Percentiles rank a stretch among this genome's conserved stretches.
Conservation (phyloP, 1,140 invertebrate species). For the Drosophila littoralis region DNA sequence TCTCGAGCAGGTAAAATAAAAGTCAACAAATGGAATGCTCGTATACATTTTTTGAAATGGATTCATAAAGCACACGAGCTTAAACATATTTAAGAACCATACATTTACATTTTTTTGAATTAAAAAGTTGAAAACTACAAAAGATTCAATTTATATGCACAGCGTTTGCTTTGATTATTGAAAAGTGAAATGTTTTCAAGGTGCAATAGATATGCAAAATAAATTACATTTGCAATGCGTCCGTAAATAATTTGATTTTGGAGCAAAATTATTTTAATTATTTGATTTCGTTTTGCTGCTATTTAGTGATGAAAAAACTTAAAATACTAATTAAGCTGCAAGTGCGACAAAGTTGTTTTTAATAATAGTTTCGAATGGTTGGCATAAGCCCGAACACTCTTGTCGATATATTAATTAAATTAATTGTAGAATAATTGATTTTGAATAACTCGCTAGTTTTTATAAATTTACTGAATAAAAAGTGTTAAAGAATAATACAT, state of each 20-base stretch:
- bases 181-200: conserved; percentile 1
- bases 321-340: conserved; percentile 58
- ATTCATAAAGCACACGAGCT: conserved; percentile 1
- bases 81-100: conserved; percentile 1
- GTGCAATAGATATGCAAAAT: not conserved
- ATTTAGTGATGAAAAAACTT: conserved; percentile 27
- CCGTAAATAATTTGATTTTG: conserved; percentile 51
- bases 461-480: too few species aligned
- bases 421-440: not conserved
- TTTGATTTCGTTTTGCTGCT: conserved; percentile 54
- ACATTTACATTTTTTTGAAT: not conserved
- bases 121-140: not conserved
- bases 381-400: not conserved
- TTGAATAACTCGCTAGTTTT: too few species aligned
- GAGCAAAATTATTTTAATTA: conserved; percentile 62
- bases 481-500: too few species aligned
- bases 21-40: conserved; percentile 6
- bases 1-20: conserved; percentile 12
- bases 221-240: conserved; percentile 38
- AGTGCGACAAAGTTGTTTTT: conserved; percentile 24
- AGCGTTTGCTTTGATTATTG: not conserved
- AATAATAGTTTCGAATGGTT: not conserved
- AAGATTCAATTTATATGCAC: not conserved
- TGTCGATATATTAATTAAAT: not conserved
- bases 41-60: conserved; percentile 2